Conservation (phyloP, 1,140 invertebrate species). For the Sminthurides bifidus region DNA sequence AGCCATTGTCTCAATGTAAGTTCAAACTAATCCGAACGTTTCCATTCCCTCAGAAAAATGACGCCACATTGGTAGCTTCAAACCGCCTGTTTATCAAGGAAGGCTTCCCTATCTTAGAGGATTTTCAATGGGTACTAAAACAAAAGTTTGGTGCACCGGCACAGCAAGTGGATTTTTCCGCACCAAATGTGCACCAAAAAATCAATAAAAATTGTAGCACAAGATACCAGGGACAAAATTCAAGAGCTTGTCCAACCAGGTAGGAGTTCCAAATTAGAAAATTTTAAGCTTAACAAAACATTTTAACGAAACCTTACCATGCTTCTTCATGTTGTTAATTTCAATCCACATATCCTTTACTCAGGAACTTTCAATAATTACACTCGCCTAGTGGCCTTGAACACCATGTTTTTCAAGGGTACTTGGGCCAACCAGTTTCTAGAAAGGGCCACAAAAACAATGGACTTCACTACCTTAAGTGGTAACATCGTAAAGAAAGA, state of each 20-base stretch:
- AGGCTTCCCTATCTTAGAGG: neutral
- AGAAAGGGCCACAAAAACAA: neutral
- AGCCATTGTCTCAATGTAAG: neutral
- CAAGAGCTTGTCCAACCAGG: conserved; percentile 9
- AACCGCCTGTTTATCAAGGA: conserved; percentile 10
- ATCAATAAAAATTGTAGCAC: conserved; percentile 14
- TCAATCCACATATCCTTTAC: neutral
- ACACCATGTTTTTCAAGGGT: conserved; percentile 6
- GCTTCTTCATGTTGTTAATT: neutral
- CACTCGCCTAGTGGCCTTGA: conserved; percentile 1
- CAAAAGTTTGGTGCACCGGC: conserved; percentile 2
- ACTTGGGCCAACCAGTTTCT: conserved; percentile 7
- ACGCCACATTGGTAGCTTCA: neutral
- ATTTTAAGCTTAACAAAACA: neutral
- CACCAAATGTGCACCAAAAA: neutral
- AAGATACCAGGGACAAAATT: conserved; percentile 3
- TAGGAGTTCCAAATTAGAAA: neutral
- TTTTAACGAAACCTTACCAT: neutral
- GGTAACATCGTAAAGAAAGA: neutral
- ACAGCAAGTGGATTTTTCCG: conserved; percentile 2
- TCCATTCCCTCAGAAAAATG: too few relatives aligned
- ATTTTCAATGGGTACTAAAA: conserved; percentile 3
- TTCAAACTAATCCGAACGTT: neutral
- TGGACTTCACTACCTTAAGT: neutral
- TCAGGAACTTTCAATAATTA: conserved; percentile 7